Conservation (phyloP, 2,797 vertebrate genomes). For the Xerus rutilus region DNA sequence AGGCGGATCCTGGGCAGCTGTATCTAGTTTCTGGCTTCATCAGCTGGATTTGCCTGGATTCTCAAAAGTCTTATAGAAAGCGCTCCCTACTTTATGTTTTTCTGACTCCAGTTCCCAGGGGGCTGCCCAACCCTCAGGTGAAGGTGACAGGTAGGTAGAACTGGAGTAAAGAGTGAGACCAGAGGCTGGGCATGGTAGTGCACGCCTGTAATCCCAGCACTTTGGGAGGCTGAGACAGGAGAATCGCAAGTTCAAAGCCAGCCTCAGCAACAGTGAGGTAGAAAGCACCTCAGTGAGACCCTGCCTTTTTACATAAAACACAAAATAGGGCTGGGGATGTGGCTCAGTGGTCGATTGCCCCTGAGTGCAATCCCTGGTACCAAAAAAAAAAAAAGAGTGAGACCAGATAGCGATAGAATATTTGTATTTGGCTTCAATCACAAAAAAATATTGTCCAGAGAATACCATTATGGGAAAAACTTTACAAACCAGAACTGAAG, state of each 20-base stretch:
- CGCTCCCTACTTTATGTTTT: neutral
- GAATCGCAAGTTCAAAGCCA: too few relatives aligned
- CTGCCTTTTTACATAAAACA: too few relatives aligned
- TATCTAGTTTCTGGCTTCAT: fast-evolving
- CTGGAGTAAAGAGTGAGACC: neutral
- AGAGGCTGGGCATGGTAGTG: too few relatives aligned
- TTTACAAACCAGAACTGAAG: constrained; percentile 34
- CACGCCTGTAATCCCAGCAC: too few relatives aligned
- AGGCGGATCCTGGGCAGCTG: neutral
- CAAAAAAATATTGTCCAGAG: neutral
- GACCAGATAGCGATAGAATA: fast-evolving
- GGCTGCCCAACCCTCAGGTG: fast-evolving
- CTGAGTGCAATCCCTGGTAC: too few relatives aligned
- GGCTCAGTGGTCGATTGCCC: too few relatives aligned
- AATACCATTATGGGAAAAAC: neutral
- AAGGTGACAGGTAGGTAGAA: neutral
- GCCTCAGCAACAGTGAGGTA: too few relatives aligned
- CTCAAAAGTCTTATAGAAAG: too few relatives aligned
- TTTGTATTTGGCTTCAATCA: neutral
- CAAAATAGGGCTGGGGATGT: too few relatives aligned
- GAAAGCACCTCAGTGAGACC: too few relatives aligned
- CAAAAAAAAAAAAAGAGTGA: neutral
- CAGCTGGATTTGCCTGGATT: neutral
- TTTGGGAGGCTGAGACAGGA: too few relatives aligned
- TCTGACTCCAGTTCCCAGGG: neutral